Evolutionary conservation across 2,888 invertebrate species (phyloP).

Genomic region (Tuberolachnus salignus): DNA sequence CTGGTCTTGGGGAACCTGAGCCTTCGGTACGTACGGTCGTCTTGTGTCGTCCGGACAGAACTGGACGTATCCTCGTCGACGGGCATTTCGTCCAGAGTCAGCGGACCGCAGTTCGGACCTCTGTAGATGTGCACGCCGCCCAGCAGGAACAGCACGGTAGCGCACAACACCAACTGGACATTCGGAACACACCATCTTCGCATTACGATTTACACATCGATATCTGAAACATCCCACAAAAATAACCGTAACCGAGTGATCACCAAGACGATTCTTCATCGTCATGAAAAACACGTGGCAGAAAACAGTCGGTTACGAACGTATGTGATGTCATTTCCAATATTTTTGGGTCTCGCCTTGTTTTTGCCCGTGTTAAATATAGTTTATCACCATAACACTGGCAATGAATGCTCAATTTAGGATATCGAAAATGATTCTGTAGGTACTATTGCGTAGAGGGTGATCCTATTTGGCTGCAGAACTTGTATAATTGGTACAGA

Average conservation of each 20-base stretch:
- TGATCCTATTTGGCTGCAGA: too few species aligned
- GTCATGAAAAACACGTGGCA: too few species aligned
- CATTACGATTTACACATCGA: constrained; percentile 53
- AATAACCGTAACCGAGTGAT: background rate
- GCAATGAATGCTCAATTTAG: too few species aligned
- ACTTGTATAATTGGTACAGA: too few species aligned
- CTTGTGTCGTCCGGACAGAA: constrained; percentile 46
- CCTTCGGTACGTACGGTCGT: constrained; percentile 60
- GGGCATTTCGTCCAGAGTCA: constrained; percentile 32
- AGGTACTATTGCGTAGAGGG: too few species aligned
- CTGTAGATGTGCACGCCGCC: constrained; percentile 50
- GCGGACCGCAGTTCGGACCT: constrained; percentile 29
- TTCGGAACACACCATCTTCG: constrained; percentile 55
- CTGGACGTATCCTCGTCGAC: constrained; percentile 40
- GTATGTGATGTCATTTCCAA: too few species aligned
- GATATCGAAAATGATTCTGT: too few species aligned
- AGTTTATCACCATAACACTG: too few species aligned
- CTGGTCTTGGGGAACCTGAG: constrained; percentile 71
- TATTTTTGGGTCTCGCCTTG: too few species aligned
- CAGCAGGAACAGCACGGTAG: constrained; percentile 40
- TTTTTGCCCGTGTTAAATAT: too few species aligned
- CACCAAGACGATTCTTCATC: too few species aligned
- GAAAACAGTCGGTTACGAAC: too few species aligned
- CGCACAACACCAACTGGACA: constrained; percentile 50
- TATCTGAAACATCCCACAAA: background rate